Base-by-base conservation (phyloP, 2,113 vertebrate genomes). In the Amblyopsis rosae region DNA sequence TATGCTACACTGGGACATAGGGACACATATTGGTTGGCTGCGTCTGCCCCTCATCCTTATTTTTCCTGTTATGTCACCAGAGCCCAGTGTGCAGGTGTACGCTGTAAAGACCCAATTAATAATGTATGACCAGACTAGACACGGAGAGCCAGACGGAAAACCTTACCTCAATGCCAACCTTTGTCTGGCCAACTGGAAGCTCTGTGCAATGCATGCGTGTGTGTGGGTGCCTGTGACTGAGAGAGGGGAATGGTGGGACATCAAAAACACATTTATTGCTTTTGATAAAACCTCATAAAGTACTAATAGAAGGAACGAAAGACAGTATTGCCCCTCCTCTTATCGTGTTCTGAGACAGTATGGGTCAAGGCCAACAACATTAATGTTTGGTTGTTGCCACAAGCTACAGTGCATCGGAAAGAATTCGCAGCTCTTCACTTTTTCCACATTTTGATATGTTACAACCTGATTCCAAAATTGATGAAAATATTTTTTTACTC, bases 111-210 rank as follows among this genome's bases (percentile, higher is more conserved):
- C 58, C 60, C 56, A 65, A 51, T 90, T 53, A 90, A 89, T 90
- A 88, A 89, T 89, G 60, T 57, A 90, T 83, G 79, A 72, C 82
- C 82, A 87, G 77, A 67, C 16, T 80, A 88, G 82, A 84, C 86
- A 69, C 48, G 67, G 60, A 64, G 65, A 65, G 67, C 61, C 64
- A 65, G 76, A 84, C 47, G 88, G 86, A 88, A 88, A 87, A 88
- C 80, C 69, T 88, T 70, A 82, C 76, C 81, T 79, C 82, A 75
- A 62, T 76, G 65, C 59, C 12, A 0, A 0, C 51, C 75, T 70
- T 59, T 75, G 77, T 83, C 69, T 63, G 48, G n/a, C 69, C 68
- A 63, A 26, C 26, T 48, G 71, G 46, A 74, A 33, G 13, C 62
- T 15, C 12, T 32, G 66, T 59, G 51, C n/a, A 9, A 10, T 12